phyloP scores from a whole-genome alignment of 2,797 vertebrate species.

The Antennarius maculatus region DNA sequence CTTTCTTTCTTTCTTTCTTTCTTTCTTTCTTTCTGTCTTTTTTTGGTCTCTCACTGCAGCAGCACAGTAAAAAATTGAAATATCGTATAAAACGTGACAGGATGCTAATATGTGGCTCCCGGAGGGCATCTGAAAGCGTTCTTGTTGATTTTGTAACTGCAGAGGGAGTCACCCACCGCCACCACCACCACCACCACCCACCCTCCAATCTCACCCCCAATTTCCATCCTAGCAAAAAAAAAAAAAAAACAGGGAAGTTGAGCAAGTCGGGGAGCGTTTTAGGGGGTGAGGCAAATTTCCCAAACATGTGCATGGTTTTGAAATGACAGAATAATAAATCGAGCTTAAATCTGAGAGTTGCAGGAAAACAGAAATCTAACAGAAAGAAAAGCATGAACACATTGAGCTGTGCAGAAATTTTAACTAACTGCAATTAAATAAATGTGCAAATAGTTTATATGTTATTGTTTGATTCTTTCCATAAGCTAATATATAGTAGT shows the following conservation, averaged over 20 bases:
- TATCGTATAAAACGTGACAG: slow-evolving; percentile 80
- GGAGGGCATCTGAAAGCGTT: slow-evolving; percentile 75
- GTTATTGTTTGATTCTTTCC: neutral
- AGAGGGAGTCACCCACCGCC: slow-evolving; percentile 45
- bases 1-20: no score
- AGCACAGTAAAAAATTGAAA: slow-evolving; percentile 79
- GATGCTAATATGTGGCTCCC: slow-evolving; percentile 80
- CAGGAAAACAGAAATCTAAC: neutral
- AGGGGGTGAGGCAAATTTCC: slow-evolving; percentile 53
- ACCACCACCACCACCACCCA: slow-evolving; percentile 1
- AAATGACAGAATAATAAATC: slow-evolving; percentile 49
- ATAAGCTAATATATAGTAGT: neutral
- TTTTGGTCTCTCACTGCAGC: slow-evolving; percentile 50
- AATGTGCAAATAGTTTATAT: neutral
- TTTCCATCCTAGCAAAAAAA: slow-evolving; percentile 47
- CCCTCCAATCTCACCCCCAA: slow-evolving; percentile 23
- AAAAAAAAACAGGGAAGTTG: slow-evolving; percentile 40
- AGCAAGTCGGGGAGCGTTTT: slow-evolving; percentile 51
- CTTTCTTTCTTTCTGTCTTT: slow-evolving; percentile 51
- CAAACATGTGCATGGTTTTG: slow-evolving; percentile 45
- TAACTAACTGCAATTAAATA: slow-evolving; percentile 1
- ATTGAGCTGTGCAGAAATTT: neutral
- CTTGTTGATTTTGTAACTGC: slow-evolving; percentile 78
- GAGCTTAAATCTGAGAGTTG: slow-evolving; percentile 13
- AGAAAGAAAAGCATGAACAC: slow-evolving; percentile 9